Percentiles rank a stretch among this genome's conserved stretches.
These are phyloP conservation scores for Melanotaenia nigrans DNA, from an alignment of 2,797 vertebrate genomes.

Conservation along the genomic window DNA sequence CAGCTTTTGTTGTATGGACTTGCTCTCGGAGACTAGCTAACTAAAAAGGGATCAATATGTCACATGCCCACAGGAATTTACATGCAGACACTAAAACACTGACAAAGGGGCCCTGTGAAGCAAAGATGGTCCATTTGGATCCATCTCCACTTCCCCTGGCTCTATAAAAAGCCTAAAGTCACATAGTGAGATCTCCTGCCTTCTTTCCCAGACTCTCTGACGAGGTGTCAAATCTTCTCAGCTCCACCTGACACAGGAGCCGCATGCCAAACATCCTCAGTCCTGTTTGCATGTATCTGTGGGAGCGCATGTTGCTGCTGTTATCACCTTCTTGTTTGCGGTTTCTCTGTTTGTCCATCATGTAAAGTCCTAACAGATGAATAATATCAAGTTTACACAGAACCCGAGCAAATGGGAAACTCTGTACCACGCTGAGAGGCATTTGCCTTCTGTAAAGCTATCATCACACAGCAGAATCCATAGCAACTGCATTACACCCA, in stretches of 20 bases:
- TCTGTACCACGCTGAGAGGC: conserved; percentile 51
- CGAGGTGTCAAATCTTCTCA: conserved; percentile 80
- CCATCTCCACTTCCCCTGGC: conserved; percentile 57
- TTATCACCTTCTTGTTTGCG: conserved; percentile 61
- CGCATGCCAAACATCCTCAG: conserved; percentile 80
- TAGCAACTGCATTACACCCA: conserved; percentile 57
- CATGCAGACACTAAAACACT: conserved; percentile 22
- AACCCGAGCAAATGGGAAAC: conserved; percentile 25
- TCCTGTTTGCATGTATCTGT: conserved; percentile 72
- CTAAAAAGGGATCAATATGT: conserved; percentile 13
- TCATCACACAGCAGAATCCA: conserved; percentile 49
- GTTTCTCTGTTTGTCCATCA: conserved; percentile 52
- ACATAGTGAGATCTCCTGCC: conserved; percentile 72
- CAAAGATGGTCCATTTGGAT: conserved; percentile 61
- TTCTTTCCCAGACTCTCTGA: conserved; percentile 71
- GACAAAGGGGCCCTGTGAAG: conserved; percentile 44
- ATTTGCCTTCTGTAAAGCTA: conserved; percentile 52
- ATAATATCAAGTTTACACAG: conserved; percentile 12
- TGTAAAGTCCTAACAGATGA: conserved; percentile 26
- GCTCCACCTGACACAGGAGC: conserved; percentile 71
- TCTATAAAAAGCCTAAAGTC: conserved; percentile 77
- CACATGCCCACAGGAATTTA: conserved; percentile 23
- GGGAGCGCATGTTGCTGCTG: conserved; percentile 44
- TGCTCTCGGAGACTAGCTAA: not conserved
- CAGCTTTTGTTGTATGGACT: not conserved